Conservation (phyloP, 1,140 invertebrate genomes). For the Aphidius ervi region DNA sequence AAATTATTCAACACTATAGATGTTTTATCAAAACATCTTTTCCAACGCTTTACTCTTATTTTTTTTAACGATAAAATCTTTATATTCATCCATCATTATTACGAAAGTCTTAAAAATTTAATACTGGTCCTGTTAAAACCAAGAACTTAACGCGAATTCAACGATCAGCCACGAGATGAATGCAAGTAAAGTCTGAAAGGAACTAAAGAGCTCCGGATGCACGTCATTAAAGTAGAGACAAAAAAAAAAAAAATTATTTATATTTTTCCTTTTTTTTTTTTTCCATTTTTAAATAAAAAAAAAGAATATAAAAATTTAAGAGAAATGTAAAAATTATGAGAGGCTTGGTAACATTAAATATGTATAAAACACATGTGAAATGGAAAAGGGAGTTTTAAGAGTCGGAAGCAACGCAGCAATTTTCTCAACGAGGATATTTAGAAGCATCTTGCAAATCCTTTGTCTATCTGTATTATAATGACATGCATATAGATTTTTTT, state of each 20-base stretch:
- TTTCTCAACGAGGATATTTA: slow-evolving; percentile 27
- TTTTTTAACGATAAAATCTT: slow-evolving; percentile 37
- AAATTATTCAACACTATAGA: too few species aligned
- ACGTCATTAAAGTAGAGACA: slow-evolving; percentile 31
- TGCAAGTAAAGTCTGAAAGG: slow-evolving; percentile 48
- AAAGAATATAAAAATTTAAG: not conserved
- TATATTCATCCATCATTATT: slow-evolving; percentile 62
- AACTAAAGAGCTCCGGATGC: slow-evolving; percentile 33
- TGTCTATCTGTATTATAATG: slow-evolving; percentile 29
- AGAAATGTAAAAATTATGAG: slow-evolving; percentile 3
- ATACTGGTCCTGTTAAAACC: slow-evolving; percentile 50
- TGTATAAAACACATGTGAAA: too few species aligned
- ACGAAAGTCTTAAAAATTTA: slow-evolving; percentile 53
- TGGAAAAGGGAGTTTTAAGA: slow-evolving; percentile 1
- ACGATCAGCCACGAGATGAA: slow-evolving; percentile 54
- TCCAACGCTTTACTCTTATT: not conserved
- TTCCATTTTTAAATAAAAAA: too few species aligned
- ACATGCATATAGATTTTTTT: slow-evolving; percentile 47
- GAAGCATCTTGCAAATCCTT: slow-evolving; percentile 18
- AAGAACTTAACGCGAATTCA: slow-evolving; percentile 57
- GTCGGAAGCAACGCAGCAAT: slow-evolving; percentile 13
- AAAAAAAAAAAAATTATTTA: not conserved
- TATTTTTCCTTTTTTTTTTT: too few species aligned
- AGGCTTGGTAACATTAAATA: slow-evolving; percentile 2
- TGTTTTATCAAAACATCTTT: too few species aligned